A percentile compares a stretch with the other conserved stretches of the same genome.
These are phyloP conservation scores for Bombus waltoni DNA, from an alignment of 1,140 invertebrate species.

Conservation along the genomic window DNA sequence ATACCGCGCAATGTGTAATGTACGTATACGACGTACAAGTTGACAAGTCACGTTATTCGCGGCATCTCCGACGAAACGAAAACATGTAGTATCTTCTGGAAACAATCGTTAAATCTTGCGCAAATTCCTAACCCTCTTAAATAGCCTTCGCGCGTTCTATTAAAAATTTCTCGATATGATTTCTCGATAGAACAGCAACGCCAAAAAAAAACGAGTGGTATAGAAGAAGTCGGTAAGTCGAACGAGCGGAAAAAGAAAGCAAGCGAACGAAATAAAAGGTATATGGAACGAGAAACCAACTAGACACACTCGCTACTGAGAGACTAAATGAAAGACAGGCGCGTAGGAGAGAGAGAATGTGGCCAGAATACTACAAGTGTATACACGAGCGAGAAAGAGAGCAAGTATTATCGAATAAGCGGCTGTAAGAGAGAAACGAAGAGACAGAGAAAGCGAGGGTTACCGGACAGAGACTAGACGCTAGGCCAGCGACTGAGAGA, in stretches of 20 bases:
- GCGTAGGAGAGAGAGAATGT: not conserved
- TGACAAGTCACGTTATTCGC: not conserved
- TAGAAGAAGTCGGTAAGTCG: not conserved
- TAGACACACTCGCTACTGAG: not conserved
- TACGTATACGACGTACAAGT: too few relatives aligned
- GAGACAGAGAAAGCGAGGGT: conserved; percentile 32
- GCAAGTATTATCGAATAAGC: conserved; percentile 2
- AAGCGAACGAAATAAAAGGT: not conserved
- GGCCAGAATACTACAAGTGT: not conserved
- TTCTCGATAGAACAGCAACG: too few relatives aligned
- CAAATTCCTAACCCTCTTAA: not conserved
- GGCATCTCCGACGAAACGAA: not conserved
- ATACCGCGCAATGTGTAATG: not conserved
- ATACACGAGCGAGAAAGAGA: not conserved
- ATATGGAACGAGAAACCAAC: not conserved
- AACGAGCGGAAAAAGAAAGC: not conserved
- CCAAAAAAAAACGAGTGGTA: not conserved
- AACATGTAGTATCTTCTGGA: not conserved
- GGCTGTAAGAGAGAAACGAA: not conserved
- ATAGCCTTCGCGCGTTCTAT: not conserved
- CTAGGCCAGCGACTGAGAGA: conserved; percentile 7
- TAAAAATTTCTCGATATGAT: not conserved
- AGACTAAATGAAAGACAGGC: not conserved
- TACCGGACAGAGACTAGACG: conserved; percentile 8
- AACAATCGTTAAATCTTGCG: not conserved